Evolutionary conservation across 2,113 vertebrate species (phyloP).

Genomic region (Nerophis lumbriciformis): DNA sequence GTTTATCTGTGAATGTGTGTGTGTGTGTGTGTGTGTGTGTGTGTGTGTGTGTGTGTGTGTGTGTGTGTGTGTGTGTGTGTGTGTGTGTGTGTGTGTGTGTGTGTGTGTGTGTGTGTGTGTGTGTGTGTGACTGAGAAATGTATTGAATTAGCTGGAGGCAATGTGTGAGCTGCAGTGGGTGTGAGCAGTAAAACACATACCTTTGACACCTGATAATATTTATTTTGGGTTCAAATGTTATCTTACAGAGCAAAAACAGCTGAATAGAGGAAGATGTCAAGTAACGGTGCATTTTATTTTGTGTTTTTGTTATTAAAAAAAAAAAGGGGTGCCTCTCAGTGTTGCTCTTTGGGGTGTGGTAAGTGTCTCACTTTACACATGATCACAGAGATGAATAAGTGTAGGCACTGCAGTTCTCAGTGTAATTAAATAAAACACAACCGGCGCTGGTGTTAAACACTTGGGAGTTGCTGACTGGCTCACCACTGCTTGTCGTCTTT

Average conservation of each 20-base stretch:
- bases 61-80: conserved; percentile 4
- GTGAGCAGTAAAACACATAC: conserved; percentile 14
- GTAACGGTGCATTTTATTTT: conserved; percentile 3
- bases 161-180: conserved; percentile 25
- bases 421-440: conserved; percentile 39
- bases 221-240: conserved; percentile 23
- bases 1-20: background rate
- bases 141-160: conserved; percentile 48
- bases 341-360: conserved; percentile 29
- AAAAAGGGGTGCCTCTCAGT: conserved; percentile 6
- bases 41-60: background rate
- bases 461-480: conserved; percentile 12
- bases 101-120: conserved; percentile 11
- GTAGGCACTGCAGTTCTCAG: conserved; percentile 43
- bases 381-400: conserved; percentile 41
- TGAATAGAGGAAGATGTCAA: background rate
- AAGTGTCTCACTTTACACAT: conserved; percentile 39
- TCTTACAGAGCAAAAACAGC: background rate
- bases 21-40: conserved; percentile 7
- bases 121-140: conserved; percentile 25
- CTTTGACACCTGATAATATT: conserved; percentile 14
- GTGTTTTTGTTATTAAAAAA: background rate
- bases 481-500: conserved; percentile 6
- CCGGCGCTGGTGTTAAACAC: conserved; percentile 13
- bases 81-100: background rate